Base-by-base conservation (phyloP, 2,888 invertebrate species). In the Trypoxylon attenuatum region DNA sequence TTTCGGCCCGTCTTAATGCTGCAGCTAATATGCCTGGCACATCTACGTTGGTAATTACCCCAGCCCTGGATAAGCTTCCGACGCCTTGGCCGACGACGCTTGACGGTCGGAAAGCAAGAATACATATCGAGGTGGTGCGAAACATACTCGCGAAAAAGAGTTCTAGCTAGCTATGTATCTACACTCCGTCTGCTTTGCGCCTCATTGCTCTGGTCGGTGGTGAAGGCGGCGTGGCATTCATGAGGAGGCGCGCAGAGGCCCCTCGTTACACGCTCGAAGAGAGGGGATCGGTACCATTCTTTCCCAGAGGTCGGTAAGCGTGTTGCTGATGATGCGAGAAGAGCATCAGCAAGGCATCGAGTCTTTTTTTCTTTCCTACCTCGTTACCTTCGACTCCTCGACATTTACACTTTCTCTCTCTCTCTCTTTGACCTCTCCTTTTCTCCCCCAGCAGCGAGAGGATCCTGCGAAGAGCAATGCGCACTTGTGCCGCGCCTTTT, bases 301-400 rank as follows among this genome's bases (percentile, higher is more conserved):
- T 51, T 55, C 61, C 49, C 55, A 10, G 33, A 52, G 42, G 22
- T 38, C 54, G 52, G 61, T 61, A 56, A 65, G 56, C 19, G 55
- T 58, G 60, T 63, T 60, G 52, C 54, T 64, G 64, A 75, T 75
- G 72, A 71, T 68, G 73, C 73, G 67, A 56, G 74, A 54, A 50
- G 62, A 69, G 61, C 68, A 64, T 71, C 75, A 53, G 42, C 59
- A 13, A 13, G 38, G 3, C 19, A 0, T n/a, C 43, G 8, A 6
- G 18, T 19, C 21, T 43, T 16, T 46, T 25, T 42, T 42, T 54
- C 49, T 42, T 19, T 56, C 60, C 61, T 58, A 53, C 42, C 72
- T 74, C 67, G 75, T 73, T 73, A 71, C 75, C 72, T 62, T 68
- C 73, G 75, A 71, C 74, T 73, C 56, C 45, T 50, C 75, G 75